phyloP scores from a whole-genome alignment of 92 coral and sea anemone species.

The Porites rus region DNA sequence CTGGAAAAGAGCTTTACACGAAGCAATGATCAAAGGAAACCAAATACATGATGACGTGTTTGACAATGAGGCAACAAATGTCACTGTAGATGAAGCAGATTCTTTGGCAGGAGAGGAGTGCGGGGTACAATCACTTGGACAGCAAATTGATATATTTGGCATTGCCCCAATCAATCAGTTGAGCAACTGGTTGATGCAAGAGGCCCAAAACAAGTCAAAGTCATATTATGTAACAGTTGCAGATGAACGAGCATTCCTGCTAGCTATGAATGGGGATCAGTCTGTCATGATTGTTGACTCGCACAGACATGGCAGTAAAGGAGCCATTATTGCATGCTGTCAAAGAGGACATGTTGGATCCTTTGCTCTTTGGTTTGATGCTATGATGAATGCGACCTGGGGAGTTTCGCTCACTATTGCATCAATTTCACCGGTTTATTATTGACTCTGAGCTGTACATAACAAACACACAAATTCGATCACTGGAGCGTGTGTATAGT shows the following conservation, averaged over 20 bases:
- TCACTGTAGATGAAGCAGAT: conserved; percentile 60
- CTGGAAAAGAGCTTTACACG: conserved; percentile 24
- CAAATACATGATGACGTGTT: conserved; percentile 66
- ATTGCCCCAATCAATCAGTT: conserved; percentile 32
- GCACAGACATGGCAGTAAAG: neutral
- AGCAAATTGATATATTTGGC: conserved; percentile 64
- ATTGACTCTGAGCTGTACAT: neutral
- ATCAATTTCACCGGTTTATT: conserved; percentile 5
- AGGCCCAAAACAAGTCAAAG: conserved; percentile 9
- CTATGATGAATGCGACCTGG: conserved; percentile 40
- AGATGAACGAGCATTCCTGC: conserved; percentile 42
- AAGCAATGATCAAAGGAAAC: conserved; percentile 64
- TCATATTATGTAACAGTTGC: conserved; percentile 51
- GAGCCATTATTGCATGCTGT: conserved; percentile 54
- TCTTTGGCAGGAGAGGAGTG: conserved; percentile 60
- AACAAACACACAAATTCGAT: neutral
- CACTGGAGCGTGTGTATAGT: neutral
- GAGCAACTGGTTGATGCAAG: conserved; percentile 20
- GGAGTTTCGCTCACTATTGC: conserved; percentile 21
- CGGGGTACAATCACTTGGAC: conserved; percentile 33
- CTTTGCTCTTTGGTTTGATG: conserved; percentile 49
- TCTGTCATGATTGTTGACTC: conserved; percentile 54
- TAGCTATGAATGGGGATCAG: conserved; percentile 29
- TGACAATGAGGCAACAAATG: conserved; percentile 53
- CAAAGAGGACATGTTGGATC: conserved; percentile 29